Conservation (phyloP, 2,113 vertebrate species). For the Rhipidura dahli region DNA sequence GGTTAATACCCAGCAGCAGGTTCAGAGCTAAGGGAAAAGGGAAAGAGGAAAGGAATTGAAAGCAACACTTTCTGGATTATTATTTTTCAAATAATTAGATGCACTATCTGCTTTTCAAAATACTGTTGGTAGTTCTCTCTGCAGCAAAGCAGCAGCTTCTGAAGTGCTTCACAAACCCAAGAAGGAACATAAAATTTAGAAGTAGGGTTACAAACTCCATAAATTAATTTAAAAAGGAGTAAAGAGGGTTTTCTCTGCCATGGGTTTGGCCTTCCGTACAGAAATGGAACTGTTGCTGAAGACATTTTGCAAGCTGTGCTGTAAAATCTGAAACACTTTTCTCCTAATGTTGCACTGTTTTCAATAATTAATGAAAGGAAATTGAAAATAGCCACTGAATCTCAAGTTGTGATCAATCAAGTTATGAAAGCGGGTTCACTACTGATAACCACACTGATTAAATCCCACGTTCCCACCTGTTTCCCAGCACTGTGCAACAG, state of each 20-base stretch:
- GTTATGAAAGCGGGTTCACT: not conserved
- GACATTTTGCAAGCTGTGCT: not conserved
- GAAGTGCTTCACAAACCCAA: not conserved
- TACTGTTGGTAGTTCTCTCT: not conserved
- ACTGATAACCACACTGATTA: not conserved
- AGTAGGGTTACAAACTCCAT: not conserved
- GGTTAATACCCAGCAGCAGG: not conserved
- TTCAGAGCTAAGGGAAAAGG: not conserved
- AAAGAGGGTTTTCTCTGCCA: not conserved
- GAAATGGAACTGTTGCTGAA: not conserved
- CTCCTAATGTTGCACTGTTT: not conserved
- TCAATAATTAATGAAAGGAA: constrained; percentile 23
- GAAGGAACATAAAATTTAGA: not conserved
- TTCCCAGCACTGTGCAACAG: not conserved
- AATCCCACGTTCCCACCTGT: not conserved
- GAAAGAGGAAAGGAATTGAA: not conserved
- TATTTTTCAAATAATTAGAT: not conserved
- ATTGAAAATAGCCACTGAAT: not conserved
- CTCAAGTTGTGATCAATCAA: not conserved
- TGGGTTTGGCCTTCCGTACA: not conserved
- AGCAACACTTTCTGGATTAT: not conserved
- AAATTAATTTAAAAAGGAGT: not conserved
- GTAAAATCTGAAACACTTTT: not conserved
- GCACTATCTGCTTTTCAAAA: not conserved
- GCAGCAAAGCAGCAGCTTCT: not conserved